Percentiles rank a stretch among this genome's conserved stretches.
Evolutionary conservation across 92 coral and sea anemone genomes (phyloP).

Genomic region (Porites lobata): DNA sequence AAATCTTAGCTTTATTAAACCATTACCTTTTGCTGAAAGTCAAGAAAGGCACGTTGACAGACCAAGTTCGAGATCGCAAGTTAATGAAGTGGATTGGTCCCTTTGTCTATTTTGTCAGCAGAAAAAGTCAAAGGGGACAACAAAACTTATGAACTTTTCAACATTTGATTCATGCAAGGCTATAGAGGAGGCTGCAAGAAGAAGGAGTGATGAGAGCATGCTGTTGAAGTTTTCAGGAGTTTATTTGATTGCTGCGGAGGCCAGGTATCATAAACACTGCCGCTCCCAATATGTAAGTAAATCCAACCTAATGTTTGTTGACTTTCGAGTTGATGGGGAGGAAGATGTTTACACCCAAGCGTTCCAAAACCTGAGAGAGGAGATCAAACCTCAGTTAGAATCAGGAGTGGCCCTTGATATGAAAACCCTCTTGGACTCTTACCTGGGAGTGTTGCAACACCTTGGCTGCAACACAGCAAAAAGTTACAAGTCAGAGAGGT

Average conservation of each 20-base stretch:
- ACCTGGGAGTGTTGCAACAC: slow-evolving; percentile 9
- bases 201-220: slow-evolving; percentile 33
- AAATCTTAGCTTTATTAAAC: no score
- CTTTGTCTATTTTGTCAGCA: slow-evolving; percentile 28
- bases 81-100: no score
- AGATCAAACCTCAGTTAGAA: neutral
- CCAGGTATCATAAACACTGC: slow-evolving; percentile 49
- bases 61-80: no score
- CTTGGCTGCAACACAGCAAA: slow-evolving; percentile 21
- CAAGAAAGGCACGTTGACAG: neutral
- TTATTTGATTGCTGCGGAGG: slow-evolving; percentile 49
- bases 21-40: no score
- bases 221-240: slow-evolving; percentile 20
- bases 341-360: slow-evolving; percentile 48
- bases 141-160: slow-evolving; percentile 21
- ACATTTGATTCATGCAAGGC: slow-evolving; percentile 41
- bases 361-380: slow-evolving; percentile 36
- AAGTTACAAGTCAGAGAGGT: no score
- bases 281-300: slow-evolving; percentile 27
- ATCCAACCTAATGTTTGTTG: slow-evolving; percentile 17
- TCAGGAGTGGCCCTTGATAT: neutral
- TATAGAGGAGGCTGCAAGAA: slow-evolving; percentile 45
- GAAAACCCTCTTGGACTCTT: slow-evolving; percentile 42
- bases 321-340: slow-evolving; percentile 7
- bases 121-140: slow-evolving; percentile 16